phyloP scores from a whole-genome alignment of 1,140 invertebrate species.

The Halictus rubicundus region DNA sequence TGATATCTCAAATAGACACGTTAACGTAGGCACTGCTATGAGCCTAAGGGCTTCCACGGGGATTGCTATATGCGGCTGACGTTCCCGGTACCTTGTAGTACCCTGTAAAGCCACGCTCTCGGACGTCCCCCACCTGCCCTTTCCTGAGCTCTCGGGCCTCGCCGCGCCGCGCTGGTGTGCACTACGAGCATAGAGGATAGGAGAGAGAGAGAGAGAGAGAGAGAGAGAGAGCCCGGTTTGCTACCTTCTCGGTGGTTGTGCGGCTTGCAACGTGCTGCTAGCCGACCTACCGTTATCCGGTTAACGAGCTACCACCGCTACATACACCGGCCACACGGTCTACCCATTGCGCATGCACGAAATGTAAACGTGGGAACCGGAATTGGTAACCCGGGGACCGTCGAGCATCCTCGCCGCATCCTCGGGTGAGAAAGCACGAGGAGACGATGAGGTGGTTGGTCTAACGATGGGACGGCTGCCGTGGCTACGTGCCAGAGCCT shows the following conservation, averaged over 20 bases:
- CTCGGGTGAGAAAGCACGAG: conserved; percentile 62
- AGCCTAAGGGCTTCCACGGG: conserved; percentile 62
- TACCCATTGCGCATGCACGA: conserved; percentile 80
- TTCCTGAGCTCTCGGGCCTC: conserved; percentile 1
- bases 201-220: too few species aligned
- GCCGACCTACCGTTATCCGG: conserved; percentile 78
- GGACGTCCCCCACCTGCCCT: conserved; percentile 17
- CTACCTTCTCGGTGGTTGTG: conserved; percentile 54
- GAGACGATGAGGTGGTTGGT: conserved; percentile 31
- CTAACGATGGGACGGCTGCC: conserved; percentile 20
- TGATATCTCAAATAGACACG: conserved; percentile 73
- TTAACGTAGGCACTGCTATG: conserved; percentile 64
- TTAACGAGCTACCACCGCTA: conserved; percentile 80
- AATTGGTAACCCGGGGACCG: conserved; percentile 71
- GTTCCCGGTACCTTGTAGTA: conserved; percentile 59
- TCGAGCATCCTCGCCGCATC: conserved; percentile 47
- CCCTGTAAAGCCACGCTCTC: conserved; percentile 56
- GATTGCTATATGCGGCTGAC: conserved; percentile 49
- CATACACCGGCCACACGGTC: conserved; percentile 62
- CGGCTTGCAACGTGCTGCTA: conserved; percentile 60
- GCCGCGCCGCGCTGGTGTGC: not conserved
- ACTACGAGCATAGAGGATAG: too few species aligned
- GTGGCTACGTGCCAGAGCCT: not conserved
- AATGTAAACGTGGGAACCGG: conserved; percentile 82
- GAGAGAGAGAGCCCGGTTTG: not conserved